Percentiles rank a stretch among this genome's conserved stretches.
These are phyloP conservation scores for Phlogophora meticulosa DNA, from an alignment of 2,888 invertebrate species.

Conservation along the genomic window DNA sequence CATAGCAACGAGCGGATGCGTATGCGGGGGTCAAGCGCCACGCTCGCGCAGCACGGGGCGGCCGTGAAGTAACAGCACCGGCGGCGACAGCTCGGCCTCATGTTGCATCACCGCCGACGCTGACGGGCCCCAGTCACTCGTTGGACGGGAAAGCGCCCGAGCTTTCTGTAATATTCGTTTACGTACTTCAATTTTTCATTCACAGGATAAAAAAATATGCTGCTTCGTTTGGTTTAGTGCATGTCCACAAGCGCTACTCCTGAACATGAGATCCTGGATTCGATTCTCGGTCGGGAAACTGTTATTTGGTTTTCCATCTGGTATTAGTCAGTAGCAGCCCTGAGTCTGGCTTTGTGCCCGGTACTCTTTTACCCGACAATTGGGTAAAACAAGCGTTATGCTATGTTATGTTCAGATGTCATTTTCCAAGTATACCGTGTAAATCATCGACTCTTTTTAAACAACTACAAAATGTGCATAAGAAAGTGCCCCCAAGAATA, in stretches of 20 bases:
- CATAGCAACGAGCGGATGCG: conserved; percentile 85
- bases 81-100: conserved; percentile 86
- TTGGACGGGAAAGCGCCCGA: conserved; percentile 92
- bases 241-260: no score
- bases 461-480: background rate
- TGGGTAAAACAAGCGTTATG: no score
- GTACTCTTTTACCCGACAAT: no score
- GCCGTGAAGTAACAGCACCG: conserved; percentile 89
- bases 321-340: no score
- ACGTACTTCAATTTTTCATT: conserved; percentile 10
- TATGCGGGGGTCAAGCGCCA: conserved; percentile 87
- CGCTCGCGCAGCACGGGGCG: conserved; percentile 91
- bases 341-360: no score
- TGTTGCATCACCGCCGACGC: conserved; percentile 92
- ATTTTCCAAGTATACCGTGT: background rate
- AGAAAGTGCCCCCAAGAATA: background rate
- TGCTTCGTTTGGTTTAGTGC: no score
- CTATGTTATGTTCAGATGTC: background rate
- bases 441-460: background rate
- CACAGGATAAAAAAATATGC: background rate
- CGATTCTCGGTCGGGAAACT: no score
- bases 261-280: no score
- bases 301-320: no score
- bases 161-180: conserved; percentile 87
- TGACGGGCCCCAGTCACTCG: conserved; percentile 94